Evolutionary conservation across 2,113 vertebrate genomes (phyloP).

Genomic region (Hippocampus guttulatus): DNA sequence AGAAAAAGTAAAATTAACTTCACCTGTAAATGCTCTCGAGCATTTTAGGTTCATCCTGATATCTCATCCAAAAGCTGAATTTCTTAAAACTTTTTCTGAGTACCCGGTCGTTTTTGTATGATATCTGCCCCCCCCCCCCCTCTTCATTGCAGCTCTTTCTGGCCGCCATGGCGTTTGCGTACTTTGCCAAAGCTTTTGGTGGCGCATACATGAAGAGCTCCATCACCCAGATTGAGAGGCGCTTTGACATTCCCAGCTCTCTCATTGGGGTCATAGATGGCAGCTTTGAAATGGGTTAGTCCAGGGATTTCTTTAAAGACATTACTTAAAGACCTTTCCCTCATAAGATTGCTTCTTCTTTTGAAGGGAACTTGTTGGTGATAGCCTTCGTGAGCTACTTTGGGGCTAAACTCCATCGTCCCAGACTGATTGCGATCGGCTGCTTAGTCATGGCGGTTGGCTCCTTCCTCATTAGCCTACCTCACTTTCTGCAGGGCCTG

Average conservation of each 20-base stretch:
- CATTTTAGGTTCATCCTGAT: too few relatives aligned
- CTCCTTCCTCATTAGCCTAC: slow-evolving; percentile 78
- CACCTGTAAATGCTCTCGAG: too few relatives aligned
- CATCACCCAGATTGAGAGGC: slow-evolving; percentile 88
- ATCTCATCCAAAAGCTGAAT: too few relatives aligned
- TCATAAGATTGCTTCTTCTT: neutral
- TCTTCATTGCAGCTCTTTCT: slow-evolving; percentile 79
- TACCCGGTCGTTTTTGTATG: neutral
- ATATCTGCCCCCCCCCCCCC: too few relatives aligned
- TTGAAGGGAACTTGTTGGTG: slow-evolving; percentile 85
- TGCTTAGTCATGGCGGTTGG: slow-evolving; percentile 86
- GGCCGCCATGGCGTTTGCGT: slow-evolving; percentile 76
- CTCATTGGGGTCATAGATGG: slow-evolving; percentile 82
- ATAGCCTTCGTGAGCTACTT: slow-evolving; percentile 95
- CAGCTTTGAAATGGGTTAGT: slow-evolving; percentile 88
- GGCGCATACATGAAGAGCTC: slow-evolving; percentile 86
- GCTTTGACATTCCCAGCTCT: slow-evolving; percentile 86
- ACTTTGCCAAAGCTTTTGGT: slow-evolving; percentile 78
- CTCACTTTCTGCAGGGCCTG: slow-evolving; percentile 90
- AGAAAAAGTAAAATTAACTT: too few relatives aligned
- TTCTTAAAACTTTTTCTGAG: too few relatives aligned
- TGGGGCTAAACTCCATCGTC: slow-evolving; percentile 89
- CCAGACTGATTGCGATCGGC: slow-evolving; percentile 84
- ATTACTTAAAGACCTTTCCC: too few relatives aligned
- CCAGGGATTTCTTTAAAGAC: neutral